Conservation (phyloP, 2,888 invertebrate species). For the Calameuta pallipes region DNA sequence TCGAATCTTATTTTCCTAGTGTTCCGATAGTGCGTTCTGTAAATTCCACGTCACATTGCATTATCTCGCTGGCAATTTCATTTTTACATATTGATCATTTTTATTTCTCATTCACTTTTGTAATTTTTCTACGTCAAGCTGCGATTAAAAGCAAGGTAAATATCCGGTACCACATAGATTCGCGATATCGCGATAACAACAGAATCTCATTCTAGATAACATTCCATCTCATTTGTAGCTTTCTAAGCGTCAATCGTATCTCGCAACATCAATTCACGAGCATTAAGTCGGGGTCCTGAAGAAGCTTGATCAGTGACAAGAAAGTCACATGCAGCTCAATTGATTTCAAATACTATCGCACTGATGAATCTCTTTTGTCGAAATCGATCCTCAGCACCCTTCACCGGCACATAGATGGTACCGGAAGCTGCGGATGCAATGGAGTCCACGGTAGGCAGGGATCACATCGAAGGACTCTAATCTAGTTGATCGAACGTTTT, state of each 20-base stretch:
- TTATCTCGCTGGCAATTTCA: not conserved
- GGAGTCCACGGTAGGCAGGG: not conserved
- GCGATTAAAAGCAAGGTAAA: not conserved
- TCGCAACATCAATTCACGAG: not conserved
- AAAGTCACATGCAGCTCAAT: not conserved
- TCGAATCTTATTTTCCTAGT: not conserved
- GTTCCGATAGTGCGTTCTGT: not conserved
- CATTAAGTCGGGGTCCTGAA: not conserved
- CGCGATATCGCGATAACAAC: not conserved
- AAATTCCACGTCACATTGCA: not conserved
- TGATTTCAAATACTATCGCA: not conserved
- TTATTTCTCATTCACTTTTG: not conserved
- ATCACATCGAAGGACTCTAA: not conserved
- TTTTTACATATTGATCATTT: not conserved
- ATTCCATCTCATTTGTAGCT: not conserved
- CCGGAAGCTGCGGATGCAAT: not conserved
- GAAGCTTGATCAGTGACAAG: not conserved
- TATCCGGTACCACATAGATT: not conserved
- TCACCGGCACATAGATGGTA: not conserved
- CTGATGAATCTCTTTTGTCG: not conserved
- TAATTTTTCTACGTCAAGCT: not conserved
- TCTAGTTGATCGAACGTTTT: constrained; percentile 26
- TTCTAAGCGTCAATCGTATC: not conserved
- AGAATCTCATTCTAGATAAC: not conserved
- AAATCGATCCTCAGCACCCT: not conserved